Evolutionary conservation across 1,140 invertebrate species (phyloP), one percentile per base, ranked within the genome.

Genomic region (Akabosia matsudoensis): DNA sequence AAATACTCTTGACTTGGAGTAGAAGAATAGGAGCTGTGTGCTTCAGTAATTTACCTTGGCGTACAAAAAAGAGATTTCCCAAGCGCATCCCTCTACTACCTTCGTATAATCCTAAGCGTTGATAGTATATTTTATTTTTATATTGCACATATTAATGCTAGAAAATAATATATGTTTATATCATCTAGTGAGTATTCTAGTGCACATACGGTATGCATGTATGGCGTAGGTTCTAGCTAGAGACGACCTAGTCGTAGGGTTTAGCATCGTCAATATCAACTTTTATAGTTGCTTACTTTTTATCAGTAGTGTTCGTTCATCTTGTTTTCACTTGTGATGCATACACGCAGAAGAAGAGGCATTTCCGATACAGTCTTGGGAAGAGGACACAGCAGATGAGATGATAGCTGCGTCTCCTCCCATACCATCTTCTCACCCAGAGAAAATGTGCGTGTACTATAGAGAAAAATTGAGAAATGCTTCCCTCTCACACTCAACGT

Each of bases 21-120:
- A 45, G 37, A 45, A 7, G 37, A 18, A 45, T 18, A 10, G 7
- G 37, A 18, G 18, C 37, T 7, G 37, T 45, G 37, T 45, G 37
- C 37, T 45, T 45, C 18, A 45, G 37, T 56, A 56, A 56, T 56
- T 56, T 56, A 16, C 7, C 22, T 56, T 56, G 54, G 54, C 54
- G 24, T 13, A 56, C 54, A 56, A 56, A 56, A 56, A 56, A 56
- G 54, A 56, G 54, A 56, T 56, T 56, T 56, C 54, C 54, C 54
- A 13, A 56, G 54, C 54, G 54, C 24, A n/a, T 56, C 54, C 37
- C 37, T 45, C 37, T 18, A 45, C 7, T 18, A 45, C 18, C 18
- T 45, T 45, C 18, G 18, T 45, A 45, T 45, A 45, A 45, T 45
- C 37, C 37, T n/a, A n/a, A n/a, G 18, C 18, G 37, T 45, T 45